phyloP scores from a whole-genome alignment of 2,113 vertebrate species.

The Orcinus orca region DNA sequence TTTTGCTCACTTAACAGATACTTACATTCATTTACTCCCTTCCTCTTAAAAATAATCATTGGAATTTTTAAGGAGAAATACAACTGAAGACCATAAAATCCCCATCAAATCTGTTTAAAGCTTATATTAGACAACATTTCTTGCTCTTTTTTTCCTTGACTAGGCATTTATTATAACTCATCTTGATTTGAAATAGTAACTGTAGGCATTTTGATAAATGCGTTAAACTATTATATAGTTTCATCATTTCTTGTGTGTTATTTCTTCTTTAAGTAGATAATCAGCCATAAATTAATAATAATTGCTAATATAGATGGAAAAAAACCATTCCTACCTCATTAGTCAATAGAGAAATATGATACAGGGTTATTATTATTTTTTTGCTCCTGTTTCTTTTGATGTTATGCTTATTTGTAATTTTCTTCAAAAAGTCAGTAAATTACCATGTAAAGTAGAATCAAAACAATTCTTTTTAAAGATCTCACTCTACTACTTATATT shows the following conservation, averaged over 20 bases:
- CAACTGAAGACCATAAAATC: background rate
- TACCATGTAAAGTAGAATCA: slow-evolving; percentile 4
- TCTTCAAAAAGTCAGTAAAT: slow-evolving; percentile 36
- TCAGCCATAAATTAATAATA: slow-evolving; percentile 4
- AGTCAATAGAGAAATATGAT: slow-evolving; percentile 22
- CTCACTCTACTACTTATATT: background rate
- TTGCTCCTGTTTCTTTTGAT: background rate
- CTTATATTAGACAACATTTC: background rate
- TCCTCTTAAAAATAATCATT: slow-evolving; percentile 26
- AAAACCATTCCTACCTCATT: background rate
- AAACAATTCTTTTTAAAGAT: slow-evolving; percentile 11
- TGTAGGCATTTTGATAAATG: slow-evolving; percentile 23
- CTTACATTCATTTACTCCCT: background rate
- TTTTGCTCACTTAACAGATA: slow-evolving; percentile 27
- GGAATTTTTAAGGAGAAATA: slow-evolving; percentile 22
- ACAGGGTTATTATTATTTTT: background rate
- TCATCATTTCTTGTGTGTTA: background rate
- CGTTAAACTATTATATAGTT: slow-evolving; percentile 33
- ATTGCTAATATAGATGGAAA: background rate
- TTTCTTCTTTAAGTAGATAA: slow-evolving; percentile 3
- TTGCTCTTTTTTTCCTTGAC: background rate
- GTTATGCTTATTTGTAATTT: slow-evolving; percentile 39
- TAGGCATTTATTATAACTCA: slow-evolving; percentile 7
- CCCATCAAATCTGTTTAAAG: background rate
- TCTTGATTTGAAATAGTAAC: slow-evolving; percentile 52